These are phyloP conservation scores for Mus pahari DNA, from an alignment of 2,113 vertebrate genomes.

Conservation along the genomic window DNA sequence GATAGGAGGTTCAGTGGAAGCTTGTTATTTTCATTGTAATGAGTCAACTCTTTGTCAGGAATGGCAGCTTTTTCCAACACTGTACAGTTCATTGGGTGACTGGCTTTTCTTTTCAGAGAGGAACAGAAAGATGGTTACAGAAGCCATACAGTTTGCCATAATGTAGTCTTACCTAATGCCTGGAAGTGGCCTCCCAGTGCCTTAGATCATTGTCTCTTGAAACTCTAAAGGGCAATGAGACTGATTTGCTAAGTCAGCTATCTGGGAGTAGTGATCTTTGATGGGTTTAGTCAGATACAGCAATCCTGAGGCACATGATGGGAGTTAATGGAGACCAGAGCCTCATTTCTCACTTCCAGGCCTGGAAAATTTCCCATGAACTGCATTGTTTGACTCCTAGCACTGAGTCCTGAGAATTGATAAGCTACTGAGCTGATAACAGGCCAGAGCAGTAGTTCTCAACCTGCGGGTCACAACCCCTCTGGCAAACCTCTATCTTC, in stretches of 20 bases:
- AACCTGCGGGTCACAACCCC: not conserved
- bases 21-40: slow-evolving; percentile 46
- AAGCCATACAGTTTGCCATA: too few relatives aligned
- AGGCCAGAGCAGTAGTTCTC: not conserved
- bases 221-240: not conserved
- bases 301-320: not conserved
- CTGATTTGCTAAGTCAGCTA: not conserved
- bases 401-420: not conserved
- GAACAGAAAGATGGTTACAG: not conserved
- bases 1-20: not conserved
- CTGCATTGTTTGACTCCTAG: not conserved
- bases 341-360: not conserved
- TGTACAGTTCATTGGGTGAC: not conserved
- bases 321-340: not conserved
- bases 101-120: not conserved
- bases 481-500: not conserved
- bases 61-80: not conserved
- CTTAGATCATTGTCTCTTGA: not conserved
- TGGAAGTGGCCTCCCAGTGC: not conserved
- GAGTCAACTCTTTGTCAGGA: slow-evolving; percentile 15
- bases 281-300: not conserved
- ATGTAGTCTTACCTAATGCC: not conserved
- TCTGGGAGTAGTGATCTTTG: not conserved
- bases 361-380: not conserved
- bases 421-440: not conserved